Percentiles rank a stretch among this genome's conserved stretches.
Evolutionary conservation across 2,113 vertebrate species (phyloP).

Genomic region (Cranoglanis bouderius): DNA sequence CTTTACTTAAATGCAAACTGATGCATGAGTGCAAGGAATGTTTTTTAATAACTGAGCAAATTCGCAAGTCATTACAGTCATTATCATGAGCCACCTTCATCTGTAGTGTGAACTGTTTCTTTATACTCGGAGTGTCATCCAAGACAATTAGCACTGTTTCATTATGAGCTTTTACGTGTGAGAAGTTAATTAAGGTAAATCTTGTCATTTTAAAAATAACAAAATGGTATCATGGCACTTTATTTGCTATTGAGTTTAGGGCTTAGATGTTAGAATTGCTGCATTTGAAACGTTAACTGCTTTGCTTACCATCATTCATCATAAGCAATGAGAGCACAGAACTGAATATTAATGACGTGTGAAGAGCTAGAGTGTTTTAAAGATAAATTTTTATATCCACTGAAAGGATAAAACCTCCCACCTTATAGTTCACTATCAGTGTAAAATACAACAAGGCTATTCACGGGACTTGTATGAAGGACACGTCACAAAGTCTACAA

Average conservation of each 20-base stretch:
- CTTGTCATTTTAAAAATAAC: neutral
- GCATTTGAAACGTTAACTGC: neutral
- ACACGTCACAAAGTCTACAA: too few relatives aligned
- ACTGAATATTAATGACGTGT: neutral
- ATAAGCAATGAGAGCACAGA: neutral
- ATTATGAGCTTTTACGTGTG: neutral
- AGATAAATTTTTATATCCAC: neutral
- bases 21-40: neutral
- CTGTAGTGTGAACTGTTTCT: neutral
- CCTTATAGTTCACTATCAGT: neutral
- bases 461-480: too few relatives aligned
- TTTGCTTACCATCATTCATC: neutral
- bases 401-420: neutral
- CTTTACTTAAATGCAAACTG: neutral
- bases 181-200: conserved; percentile 14
- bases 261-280: neutral
- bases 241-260: neutral
- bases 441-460: neutral
- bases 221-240: neutral
- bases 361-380: neutral
- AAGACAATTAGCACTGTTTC: neutral
- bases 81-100: neutral
- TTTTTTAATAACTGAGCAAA: neutral
- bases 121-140: neutral
- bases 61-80: neutral